Percentiles rank a stretch among this genome's conserved stretches.
Evolutionary conservation across 2,797 vertebrate species (phyloP).

Genomic region (Pelodytes ibericus): DNA sequence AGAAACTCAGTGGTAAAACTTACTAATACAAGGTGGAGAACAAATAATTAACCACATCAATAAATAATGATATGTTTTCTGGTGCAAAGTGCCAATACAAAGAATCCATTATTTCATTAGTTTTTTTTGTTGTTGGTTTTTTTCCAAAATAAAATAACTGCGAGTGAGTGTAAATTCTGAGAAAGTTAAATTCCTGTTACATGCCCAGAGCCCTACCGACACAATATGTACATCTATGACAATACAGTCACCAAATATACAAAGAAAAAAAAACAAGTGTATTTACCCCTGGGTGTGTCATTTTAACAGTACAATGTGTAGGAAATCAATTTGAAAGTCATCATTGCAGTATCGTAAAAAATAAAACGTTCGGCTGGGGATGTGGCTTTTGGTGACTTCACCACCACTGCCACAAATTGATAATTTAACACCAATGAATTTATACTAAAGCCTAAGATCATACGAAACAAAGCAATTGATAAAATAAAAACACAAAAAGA

Average conservation of each 20-base stretch:
- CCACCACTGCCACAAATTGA: slow-evolving; percentile 64
- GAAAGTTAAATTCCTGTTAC: slow-evolving; percentile 88
- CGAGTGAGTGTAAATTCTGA: slow-evolving; percentile 89
- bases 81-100: slow-evolving; percentile 99
- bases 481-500: slow-evolving; percentile 59
- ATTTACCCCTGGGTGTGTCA: slow-evolving; percentile 75
- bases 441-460: slow-evolving; percentile 63
- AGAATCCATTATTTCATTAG: slow-evolving; percentile 79
- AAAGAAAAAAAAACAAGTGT: slow-evolving; percentile 88
- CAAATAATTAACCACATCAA: slow-evolving; percentile 86
- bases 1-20: slow-evolving; percentile 89
- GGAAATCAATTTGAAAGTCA: slow-evolving; percentile 73
- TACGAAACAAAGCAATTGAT: slow-evolving; percentile 67
- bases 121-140: slow-evolving; percentile 58
- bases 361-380: slow-evolving; percentile 78
- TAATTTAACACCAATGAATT: slow-evolving; percentile 64
- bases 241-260: slow-evolving; percentile 98
- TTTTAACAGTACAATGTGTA: slow-evolving; percentile 71
- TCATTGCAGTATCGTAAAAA: slow-evolving; percentile 77
- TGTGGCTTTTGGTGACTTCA: slow-evolving; percentile 66
- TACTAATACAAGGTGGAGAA: slow-evolving; percentile 82
- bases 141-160: slow-evolving; percentile 88
- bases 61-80: slow-evolving; percentile 97
- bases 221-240: slow-evolving; percentile 99
- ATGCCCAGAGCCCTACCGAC: slow-evolving; percentile 91